Evolutionary conservation across 1,140 invertebrate species (phyloP), one percentile per base, ranked within the genome.

Genomic region (Drosophila hydei): DNA sequence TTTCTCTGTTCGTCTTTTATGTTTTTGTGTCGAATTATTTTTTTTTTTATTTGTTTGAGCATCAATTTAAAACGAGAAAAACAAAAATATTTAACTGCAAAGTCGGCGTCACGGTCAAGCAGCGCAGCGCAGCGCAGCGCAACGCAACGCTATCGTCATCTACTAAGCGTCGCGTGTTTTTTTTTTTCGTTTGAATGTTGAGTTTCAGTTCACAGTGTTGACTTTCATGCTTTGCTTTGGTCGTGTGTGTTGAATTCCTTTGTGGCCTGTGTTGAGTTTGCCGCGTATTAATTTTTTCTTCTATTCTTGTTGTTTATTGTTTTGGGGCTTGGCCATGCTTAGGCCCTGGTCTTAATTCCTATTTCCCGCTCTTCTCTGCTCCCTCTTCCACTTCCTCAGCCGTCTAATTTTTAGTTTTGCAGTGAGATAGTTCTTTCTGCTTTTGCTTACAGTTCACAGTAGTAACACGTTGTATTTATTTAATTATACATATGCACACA

Each of bases 231-330:
- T 54, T 9, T 54, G 50, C 50, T 21, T 14, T 50, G 48, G 11
- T 60, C 25, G 55, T 40, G 55, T 45, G 30, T 60, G 40, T 45
- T 72, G 61, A 58, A 54, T 72, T 65, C 67, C 52, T 51, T 42
- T 51, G 38, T 43, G 47, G 76, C 50, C 43, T 12, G 43, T 67
- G 63, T 67, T 67, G 76, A 79, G 73, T 77, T 78, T 33, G 73
- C 27, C 42, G 62, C 59, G 68, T 75, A 65, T 69, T 75, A 69
- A 62, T 79, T 76, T 71, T 45, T 65, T 75, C 61, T 14, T 36
- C 16, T 52, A 42, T 79, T 67, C 27, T 30, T 30, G 27, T 71
- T 45, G 61, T 75, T 68, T 14, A 27, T 18, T 45, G 42, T 69
- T 70, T 58, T 71, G 67, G 27, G 58, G 63, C 72, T 80, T 72